Conservation (phyloP, 2,797 vertebrate species). For the Trematomus bernacchii region DNA sequence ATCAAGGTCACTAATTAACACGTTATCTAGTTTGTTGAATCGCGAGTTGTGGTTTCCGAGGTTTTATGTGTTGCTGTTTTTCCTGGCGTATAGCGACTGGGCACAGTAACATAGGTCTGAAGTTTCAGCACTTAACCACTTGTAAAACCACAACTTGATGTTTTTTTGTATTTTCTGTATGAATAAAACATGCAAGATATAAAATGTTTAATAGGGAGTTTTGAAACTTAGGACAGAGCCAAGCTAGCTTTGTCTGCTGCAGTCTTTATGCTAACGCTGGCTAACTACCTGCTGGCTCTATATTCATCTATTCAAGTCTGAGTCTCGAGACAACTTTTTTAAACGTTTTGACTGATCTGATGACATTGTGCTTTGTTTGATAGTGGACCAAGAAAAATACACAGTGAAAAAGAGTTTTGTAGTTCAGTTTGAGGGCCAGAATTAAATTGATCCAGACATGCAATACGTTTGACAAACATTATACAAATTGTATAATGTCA, state of each 20-base stretch:
- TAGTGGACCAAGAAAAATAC: not conserved
- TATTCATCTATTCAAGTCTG: too few relatives aligned
- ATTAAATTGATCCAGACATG: not conserved
- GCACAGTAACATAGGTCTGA: not conserved
- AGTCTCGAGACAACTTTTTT: too few relatives aligned
- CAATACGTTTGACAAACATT: too few relatives aligned
- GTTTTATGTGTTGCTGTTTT: not conserved
- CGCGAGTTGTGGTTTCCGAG: not conserved
- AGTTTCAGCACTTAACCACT: not conserved
- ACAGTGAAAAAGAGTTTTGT: not conserved
- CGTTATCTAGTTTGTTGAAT: not conserved
- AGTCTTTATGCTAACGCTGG: not conserved
- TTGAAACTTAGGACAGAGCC: not conserved
- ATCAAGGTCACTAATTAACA: not conserved
- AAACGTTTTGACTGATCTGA: too few relatives aligned
- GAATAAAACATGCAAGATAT: not conserved
- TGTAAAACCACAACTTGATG: not conserved
- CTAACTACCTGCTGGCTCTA: not conserved
- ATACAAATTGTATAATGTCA: too few relatives aligned
- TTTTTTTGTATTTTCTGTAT: not conserved
- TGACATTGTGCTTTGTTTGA: not conserved
- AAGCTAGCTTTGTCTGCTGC: not conserved
- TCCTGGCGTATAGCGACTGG: not conserved
- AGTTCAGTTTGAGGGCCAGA: constrained; percentile 30
- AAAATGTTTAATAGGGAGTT: not conserved